Percentiles rank a stretch among this genome's conserved stretches.
phyloP scores from a whole-genome alignment of 1,140 invertebrate species.

The Euschistus heros region DNA sequence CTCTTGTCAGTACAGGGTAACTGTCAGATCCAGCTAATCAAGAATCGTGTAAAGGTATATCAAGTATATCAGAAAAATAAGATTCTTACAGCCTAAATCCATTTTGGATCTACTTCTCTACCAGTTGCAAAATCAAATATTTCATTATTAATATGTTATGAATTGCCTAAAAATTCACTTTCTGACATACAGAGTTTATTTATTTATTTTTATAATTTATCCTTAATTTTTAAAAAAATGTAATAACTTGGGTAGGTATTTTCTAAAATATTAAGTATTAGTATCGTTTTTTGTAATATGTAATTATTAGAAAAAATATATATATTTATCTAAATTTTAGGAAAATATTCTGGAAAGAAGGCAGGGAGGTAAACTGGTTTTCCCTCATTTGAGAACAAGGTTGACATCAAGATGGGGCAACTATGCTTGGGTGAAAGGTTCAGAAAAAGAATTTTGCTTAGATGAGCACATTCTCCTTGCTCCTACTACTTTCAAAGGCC shows the following conservation, averaged over 20 bases:
- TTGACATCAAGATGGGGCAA: constrained; percentile 52
- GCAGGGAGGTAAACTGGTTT: constrained; percentile 28
- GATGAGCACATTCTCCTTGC: constrained; percentile 59
- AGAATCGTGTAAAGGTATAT: background rate
- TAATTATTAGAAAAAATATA: background rate
- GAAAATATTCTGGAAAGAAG: constrained; percentile 31
- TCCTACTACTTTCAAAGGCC: constrained; percentile 48
- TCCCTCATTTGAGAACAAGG: constrained; percentile 45
- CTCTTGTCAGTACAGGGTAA: constrained; percentile 48
- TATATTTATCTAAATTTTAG: constrained; percentile 23
- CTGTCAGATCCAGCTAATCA: background rate
- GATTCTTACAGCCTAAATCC: background rate
- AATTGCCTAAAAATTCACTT: no score
- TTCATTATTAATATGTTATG: no score
- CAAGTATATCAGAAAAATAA: background rate
- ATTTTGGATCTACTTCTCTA: no score
- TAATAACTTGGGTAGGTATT: no score
- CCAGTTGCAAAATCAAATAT: no score
- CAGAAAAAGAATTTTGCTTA: constrained; percentile 45
- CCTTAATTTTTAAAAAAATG: no score
- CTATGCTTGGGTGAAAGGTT: constrained; percentile 48
- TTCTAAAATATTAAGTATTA: no score
- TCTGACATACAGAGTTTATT: no score
- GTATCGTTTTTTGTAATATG: no score
- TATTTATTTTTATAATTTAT: no score